Conservation (phyloP, 2,888 invertebrate species). For the Drosophila sordidula region DNA sequence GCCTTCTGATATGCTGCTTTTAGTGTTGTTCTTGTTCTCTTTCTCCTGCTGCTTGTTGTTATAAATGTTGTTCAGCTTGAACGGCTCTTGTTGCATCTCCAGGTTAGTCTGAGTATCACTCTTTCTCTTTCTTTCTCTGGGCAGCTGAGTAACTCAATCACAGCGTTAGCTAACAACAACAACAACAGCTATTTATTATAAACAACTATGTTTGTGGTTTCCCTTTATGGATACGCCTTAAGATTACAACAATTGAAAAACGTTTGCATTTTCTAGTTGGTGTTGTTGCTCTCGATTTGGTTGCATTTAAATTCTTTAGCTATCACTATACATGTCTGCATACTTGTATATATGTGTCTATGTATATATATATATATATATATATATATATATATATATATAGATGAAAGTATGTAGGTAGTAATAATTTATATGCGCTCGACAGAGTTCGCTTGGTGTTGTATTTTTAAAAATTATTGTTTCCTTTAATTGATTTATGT, state of each 20-base stretch:
- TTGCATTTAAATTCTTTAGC: conserved; percentile 66
- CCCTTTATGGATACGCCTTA: conserved; percentile 26
- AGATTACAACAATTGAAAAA: conserved; percentile 51
- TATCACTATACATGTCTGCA: conserved; percentile 49
- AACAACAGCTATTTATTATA: conserved; percentile 46
- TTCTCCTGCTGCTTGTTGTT: conserved; percentile 10
- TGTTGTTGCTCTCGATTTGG: conserved; percentile 21
- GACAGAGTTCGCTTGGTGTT: conserved; percentile 32
- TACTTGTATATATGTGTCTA: conserved; percentile 4
- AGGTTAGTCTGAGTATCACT: not conserved
- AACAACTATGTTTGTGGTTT: conserved; percentile 38
- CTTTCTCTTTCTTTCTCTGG: conserved; percentile 9
- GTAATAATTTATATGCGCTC: conserved; percentile 36
- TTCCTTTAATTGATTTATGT: conserved; percentile 75
- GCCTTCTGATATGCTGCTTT: conserved; percentile 55
- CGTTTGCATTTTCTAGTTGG: conserved; percentile 27
- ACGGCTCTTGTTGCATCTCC: conserved; percentile 36
- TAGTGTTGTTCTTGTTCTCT: not conserved
- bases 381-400: conserved; percentile 5
- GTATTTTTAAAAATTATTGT: conserved; percentile 68
- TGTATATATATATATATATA: conserved; percentile 4
- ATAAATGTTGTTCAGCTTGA: conserved; percentile 2
- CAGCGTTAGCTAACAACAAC: conserved; percentile 41
- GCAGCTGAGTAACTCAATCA: conserved; percentile 24
- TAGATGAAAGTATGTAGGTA: conserved; percentile 11